These are phyloP conservation scores for Petroica traversi DNA, from an alignment of 2,113 vertebrate genomes.

Conservation along the genomic window DNA sequence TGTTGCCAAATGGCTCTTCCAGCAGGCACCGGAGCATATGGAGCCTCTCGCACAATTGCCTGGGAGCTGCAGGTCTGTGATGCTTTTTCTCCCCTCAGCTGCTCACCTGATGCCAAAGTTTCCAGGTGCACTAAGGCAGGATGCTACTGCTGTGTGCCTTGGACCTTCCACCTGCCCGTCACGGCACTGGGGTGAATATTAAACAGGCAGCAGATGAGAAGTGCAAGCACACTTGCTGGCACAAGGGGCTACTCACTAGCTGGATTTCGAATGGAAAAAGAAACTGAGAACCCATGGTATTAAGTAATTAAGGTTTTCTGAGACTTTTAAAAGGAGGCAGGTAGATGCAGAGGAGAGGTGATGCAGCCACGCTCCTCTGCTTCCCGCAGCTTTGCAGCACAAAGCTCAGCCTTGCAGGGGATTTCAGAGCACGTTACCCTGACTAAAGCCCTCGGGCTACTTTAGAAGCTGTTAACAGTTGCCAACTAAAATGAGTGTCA, in stretches of 20 bases:
- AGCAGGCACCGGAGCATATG: background rate
- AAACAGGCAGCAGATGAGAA: slow-evolving; percentile 14
- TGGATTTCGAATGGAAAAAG: background rate
- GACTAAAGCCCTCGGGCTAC: background rate
- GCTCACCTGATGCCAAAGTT: background rate
- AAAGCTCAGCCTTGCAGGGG: background rate
- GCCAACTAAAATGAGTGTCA: slow-evolving; percentile 6
- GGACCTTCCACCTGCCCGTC: background rate
- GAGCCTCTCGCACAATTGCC: background rate
- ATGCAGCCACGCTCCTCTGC: background rate
- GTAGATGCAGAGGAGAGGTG: background rate
- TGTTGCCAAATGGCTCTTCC: background rate
- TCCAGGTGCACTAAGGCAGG: slow-evolving; percentile 33
- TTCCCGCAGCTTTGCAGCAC: background rate
- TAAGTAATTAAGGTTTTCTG: background rate
- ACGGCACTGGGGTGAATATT: background rate
- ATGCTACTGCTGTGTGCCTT: background rate
- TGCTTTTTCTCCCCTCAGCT: slow-evolving; percentile 8
- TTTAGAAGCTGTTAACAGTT: background rate
- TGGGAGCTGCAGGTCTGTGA: background rate
- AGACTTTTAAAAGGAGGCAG: background rate
- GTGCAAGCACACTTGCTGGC: background rate
- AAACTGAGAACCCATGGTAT: background rate
- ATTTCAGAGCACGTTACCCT: background rate
- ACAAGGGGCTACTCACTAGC: background rate